Evolutionary conservation across 2,113 vertebrate genomes (phyloP), one percentile per base, ranked within the genome.

Genomic region (Lycaon pictus): DNA sequence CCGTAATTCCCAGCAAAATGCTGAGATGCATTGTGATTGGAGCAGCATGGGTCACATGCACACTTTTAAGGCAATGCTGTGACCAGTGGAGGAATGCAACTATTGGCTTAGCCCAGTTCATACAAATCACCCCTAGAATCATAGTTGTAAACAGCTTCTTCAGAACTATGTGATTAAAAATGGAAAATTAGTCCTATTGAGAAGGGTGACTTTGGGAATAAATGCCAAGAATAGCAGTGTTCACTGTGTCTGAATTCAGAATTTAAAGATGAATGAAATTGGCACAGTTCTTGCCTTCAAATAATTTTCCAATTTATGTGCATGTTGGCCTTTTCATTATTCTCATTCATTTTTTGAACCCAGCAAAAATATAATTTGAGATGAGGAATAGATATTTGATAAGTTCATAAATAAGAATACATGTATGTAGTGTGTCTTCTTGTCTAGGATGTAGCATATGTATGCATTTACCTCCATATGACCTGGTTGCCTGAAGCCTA

Each of bases 331-430:
- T 98, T 98, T 95, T 97, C 71, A 93, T 97, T 97, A 93, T 96
- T 97, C 85, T 98, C 96, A 93, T 96, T 98, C 89, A 96, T 96
- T 69, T 69, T 98, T 97, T 92, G 51, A 98, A 97, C 79, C 88
- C 72, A 32, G 88, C 72, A 95, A 85, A 96, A 98, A 97, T 48
- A 37, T 60, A 65, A 85, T 56, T 69, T 72, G 25, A 62, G 25
- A 19, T 56, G 32, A 16, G n/a, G 7, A 77, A 67, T 89, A 87
- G 60, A 72, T 69, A 67, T 55, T 82, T 86, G 83, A 93, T 56
- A 95, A 37, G 23, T 1, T 72, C 3, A 53, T 79, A 91, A 71
- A 69, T 48, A 43, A 56, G 60, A 88, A 58, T n/a, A 65, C 20
- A n/a, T 13, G 27, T 69, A 25, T 77, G 51, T 88, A 84, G 76